Evolutionary conservation across 35 echinoderm and acorn worm genomes (phyloP).

Genomic region (Holothuria glaberrima): DNA sequence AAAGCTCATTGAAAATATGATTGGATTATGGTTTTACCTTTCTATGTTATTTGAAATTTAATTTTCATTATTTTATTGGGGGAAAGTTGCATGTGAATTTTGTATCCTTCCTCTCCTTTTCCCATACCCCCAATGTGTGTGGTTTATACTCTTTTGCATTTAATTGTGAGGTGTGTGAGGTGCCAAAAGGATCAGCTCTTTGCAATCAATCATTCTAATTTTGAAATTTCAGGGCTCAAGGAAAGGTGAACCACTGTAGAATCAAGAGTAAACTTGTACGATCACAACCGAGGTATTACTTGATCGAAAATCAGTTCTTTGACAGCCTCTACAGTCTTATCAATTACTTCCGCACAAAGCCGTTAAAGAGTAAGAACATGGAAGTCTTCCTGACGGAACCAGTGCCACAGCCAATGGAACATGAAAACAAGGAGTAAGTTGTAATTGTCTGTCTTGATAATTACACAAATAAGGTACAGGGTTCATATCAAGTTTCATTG

Average conservation of each 20-base stretch:
- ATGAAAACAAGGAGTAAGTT: slow-evolving; percentile 99
- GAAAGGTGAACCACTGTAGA: slow-evolving; percentile 90
- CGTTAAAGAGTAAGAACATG: slow-evolving; percentile 80
- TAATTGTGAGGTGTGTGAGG: background rate
- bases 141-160: too few relatives aligned
- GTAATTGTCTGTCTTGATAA: too few relatives aligned
- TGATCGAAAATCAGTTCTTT: slow-evolving; percentile 88
- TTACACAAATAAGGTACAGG: too few relatives aligned
- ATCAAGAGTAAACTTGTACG: slow-evolving; percentile 91
- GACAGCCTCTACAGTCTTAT: slow-evolving; percentile 98
- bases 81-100: too few relatives aligned
- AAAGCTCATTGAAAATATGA: too few relatives aligned
- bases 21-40: too few relatives aligned
- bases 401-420: slow-evolving; percentile 89
- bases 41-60: too few relatives aligned
- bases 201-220: background rate
- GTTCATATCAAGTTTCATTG: too few relatives aligned
- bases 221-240: slow-evolving; percentile 72
- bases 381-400: slow-evolving; percentile 82
- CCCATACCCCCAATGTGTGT: too few relatives aligned
- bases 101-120: too few relatives aligned
- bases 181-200: background rate
- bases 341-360: slow-evolving; percentile 87
- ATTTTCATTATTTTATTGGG: too few relatives aligned
- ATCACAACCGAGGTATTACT: slow-evolving; percentile 90